Evolutionary conservation across 2,888 invertebrate genomes (phyloP).

Genomic region (Caenorhabditis sulstoni): DNA sequence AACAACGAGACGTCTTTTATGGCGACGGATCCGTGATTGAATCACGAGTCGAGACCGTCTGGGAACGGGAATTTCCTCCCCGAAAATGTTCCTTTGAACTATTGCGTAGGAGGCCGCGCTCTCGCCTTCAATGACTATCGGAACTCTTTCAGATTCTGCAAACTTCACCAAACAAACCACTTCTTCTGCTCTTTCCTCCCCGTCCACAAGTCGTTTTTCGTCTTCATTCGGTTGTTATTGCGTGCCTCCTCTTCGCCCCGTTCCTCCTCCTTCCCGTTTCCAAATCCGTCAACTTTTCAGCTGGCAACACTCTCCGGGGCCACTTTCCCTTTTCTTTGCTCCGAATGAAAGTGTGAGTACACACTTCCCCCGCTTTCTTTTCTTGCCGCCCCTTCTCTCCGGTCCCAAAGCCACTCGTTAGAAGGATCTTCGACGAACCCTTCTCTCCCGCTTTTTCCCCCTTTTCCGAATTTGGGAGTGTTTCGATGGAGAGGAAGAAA

Average conservation of each 20-base stretch:
- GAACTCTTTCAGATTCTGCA: too few species aligned
- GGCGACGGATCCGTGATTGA: conserved; percentile 18
- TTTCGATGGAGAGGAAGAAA: background rate
- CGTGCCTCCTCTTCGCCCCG: background rate
- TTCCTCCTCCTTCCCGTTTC: background rate
- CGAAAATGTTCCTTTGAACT: background rate
- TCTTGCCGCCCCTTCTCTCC: conserved; percentile 2
- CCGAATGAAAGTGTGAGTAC: conserved; percentile 32
- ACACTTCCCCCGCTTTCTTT: conserved; percentile 6
- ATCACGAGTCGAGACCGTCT: conserved; percentile 2
- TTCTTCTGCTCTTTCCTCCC: background rate
- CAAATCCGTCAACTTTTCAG: conserved; percentile 28
- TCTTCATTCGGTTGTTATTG: conserved; percentile 44
- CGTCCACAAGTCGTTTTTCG: conserved; percentile 28
- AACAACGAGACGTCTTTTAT: background rate
- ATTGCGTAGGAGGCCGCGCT: background rate
- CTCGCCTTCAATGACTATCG: background rate
- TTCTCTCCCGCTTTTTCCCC: conserved; percentile 3
- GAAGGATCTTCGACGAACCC: background rate
- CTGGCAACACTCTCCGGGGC: conserved; percentile 11
- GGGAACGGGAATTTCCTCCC: conserved; percentile 10
- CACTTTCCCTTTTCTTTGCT: background rate
- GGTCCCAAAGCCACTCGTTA: conserved; percentile 2
- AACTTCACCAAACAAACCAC: conserved; percentile 4
- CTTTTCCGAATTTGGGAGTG: background rate